Percentiles rank a stretch among this genome's conserved stretches.
These are phyloP conservation scores for Tanytarsus gracilentus DNA, from an alignment of 2,888 invertebrate genomes.

Conservation along the genomic window DNA sequence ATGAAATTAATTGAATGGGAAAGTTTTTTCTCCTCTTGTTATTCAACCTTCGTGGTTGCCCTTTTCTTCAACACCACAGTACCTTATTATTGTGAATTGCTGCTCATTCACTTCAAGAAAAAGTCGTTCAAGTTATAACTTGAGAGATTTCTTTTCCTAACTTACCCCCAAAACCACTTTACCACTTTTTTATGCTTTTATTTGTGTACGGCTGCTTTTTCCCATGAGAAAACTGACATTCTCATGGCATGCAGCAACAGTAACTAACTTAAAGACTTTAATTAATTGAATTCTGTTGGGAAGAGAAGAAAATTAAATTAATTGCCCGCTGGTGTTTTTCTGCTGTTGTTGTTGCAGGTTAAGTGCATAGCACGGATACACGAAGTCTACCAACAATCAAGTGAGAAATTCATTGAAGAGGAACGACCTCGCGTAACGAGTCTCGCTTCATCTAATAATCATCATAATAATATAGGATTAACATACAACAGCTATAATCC, in stretches of 20 bases:
- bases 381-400: conserved; percentile 57
- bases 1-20: conserved; percentile 26
- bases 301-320: conserved; percentile 18
- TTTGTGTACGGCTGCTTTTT: not conserved
- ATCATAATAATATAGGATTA: conserved; percentile 36
- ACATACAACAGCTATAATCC: conserved; percentile 39
- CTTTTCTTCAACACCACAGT: not conserved
- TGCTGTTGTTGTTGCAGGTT: conserved; percentile 39
- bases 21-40: conserved; percentile 9
- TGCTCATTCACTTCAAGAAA: no score
- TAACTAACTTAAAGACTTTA: conserved; percentile 14
- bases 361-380: conserved; percentile 58
- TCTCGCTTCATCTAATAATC: conserved; percentile 34
- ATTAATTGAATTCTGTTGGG: conserved; percentile 16
- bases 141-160: no score
- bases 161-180: no score
- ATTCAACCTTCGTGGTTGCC: not conserved
- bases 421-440: conserved; percentile 40
- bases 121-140: no score
- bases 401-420: conserved; percentile 56
- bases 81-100: not conserved
- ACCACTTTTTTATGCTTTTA: not conserved
- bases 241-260: not conserved
- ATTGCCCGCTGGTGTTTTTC: not conserved
- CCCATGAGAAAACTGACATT: not conserved